These are phyloP conservation scores for Bucorvus abyssinicus DNA, from an alignment of 2,797 vertebrate genomes.

Conservation along the genomic window DNA sequence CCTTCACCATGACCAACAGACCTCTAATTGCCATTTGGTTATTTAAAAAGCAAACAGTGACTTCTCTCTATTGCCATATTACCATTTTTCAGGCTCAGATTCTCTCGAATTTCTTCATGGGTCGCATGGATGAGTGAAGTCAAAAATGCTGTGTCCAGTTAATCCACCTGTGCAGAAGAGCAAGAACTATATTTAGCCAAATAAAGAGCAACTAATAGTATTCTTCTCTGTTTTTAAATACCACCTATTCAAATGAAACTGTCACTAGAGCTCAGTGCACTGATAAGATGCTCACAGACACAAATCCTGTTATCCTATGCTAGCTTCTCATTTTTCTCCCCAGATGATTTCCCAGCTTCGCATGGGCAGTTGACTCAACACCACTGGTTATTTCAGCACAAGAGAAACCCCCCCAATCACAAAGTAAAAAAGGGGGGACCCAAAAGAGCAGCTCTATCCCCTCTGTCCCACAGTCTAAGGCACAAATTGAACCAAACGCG, in stretches of 20 bases:
- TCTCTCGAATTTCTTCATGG: conserved; percentile 98
- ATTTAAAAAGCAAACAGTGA: neutral
- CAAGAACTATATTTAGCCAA: neutral
- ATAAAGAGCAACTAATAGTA: neutral
- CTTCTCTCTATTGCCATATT: conserved; percentile 15
- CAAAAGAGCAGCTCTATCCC: neutral
- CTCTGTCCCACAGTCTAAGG: neutral
- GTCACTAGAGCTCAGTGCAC: neutral
- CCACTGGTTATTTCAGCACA: neutral
- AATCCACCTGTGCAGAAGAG: conserved; percentile 85
- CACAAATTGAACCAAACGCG: neutral
- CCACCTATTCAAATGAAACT: neutral
- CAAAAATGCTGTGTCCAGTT: conserved; percentile 98
- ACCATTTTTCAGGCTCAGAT: conserved; percentile 90
- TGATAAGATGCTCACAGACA: neutral
- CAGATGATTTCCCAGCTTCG: neutral
- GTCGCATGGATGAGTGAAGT: conserved; percentile 98
- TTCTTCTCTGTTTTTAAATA: neutral
- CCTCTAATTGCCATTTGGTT: neutral
- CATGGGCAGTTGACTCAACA: neutral
- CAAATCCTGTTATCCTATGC: neutral
- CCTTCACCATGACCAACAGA: neutral
- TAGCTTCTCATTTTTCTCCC: neutral
- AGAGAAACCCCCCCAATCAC: neutral
- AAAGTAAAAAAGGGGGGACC: neutral